Evolutionary conservation across 2,797 vertebrate species (phyloP), one percentile per base, ranked within the genome.

Genomic region (Danio aesculapii): DNA sequence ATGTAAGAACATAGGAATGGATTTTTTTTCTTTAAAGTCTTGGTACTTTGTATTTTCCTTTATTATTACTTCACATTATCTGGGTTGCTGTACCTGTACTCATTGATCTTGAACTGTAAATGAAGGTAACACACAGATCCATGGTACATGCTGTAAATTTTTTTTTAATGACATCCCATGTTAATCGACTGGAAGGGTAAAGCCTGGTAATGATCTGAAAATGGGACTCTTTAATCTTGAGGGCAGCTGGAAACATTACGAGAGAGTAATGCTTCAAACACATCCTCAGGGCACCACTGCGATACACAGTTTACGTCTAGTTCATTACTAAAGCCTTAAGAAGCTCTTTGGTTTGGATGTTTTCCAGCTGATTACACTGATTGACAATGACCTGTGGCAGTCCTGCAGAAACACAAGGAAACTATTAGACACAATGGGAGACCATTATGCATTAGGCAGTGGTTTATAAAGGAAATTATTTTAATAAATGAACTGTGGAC

Each of bases 131-230:
- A 12, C 6, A 49, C 6, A 7, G 71, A 75, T 19, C 16, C 43
- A 12, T 43, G 6, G 16, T 52, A 43, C 39, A 64, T 4, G 4
- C 53, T 39, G 19, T 8, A 14, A 1, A 1, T 0, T 76, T 44
- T 17, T 43, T 41, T 44, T 17, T 12, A 10, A 21, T 75, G 64
- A 49, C 17, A 52, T 69, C 6, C 9, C 19, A n/a, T 69, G 16
- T 0, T 6, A 44, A 76, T 66, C 44, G 6, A 64, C 61, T 19
- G 49, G 11, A 53, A 75, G 61, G 39, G 62, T 46, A 21, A 44
- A 67, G 50, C 52, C 41, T 57, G 52, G n/a, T 57, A 77, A 77
- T 77, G 52, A 57, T 46, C 41, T 57, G 10, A 13, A 76, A 76
- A 66, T 46, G 7, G 64, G 13, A 76, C 3, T 19, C 52, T 77